Base-by-base conservation (phyloP, 2,113 vertebrate genomes). In the Patagioenas fasciata region DNA sequence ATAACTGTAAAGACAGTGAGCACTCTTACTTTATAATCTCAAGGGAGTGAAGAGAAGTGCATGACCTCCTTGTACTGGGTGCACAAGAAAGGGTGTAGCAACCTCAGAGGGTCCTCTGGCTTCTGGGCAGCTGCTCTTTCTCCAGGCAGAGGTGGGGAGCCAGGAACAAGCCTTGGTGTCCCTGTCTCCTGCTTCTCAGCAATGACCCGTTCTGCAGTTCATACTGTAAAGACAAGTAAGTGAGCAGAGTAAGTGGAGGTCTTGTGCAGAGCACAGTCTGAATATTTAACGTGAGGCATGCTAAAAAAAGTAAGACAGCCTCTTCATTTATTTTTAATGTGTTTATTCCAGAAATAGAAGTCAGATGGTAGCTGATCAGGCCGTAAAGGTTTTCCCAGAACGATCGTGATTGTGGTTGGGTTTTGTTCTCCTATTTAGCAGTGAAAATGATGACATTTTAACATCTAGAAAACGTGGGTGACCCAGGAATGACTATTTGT, bases 261-360 rank as follows among this genome's bases (percentile, higher is more conserved):
- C 72, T 86, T 70, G n/a, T 21, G 28, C 29, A 44, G 8, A 78
- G 9, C 21, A 51, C 26, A 51, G 34, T n/a, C 21, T 90, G 64
- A 71, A 77, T 96, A 47, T 74, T 87, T 94, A 88, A 78, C 26
- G 32, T 21, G 34, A 72, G 11, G 5, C 47, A 64, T 65, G n/a
- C 70, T 73, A 64, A 75, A 80, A 80, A 88, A 83, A 75, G 32
- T 56, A 88, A 88, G 72, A 56, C 47, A 88, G 38, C 36, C 28
- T 53, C 44, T 86, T 92, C 70, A 88, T 88, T 72, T 93, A 91
- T 92, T 95, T 92, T 94, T 91, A 78, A 92, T 86, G 29, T 83
- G 51, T 78, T 95, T 90, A 66, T 91, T 88, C 75, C 51, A 91
- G 67, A 95, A 93, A 89, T 84, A 95, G 65, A 94, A 94, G 28